phyloP scores from a whole-genome alignment of 1,140 invertebrate genomes.

The Macrocentrus cingulum region DNA sequence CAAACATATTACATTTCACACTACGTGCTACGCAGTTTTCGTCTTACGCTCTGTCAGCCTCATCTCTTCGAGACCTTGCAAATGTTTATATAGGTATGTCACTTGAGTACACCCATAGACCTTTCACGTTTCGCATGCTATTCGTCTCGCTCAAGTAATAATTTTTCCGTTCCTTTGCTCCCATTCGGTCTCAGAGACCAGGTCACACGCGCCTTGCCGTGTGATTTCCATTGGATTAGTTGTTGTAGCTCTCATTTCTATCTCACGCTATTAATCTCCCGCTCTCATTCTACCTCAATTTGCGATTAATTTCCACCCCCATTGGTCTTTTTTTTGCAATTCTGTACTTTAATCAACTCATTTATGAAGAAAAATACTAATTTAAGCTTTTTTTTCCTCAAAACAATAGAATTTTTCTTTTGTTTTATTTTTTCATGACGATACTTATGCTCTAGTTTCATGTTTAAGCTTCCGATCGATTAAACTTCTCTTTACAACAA shows the following conservation, averaged over 20 bases:
- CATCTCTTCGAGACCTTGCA: no score
- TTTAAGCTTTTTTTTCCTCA: conserved; percentile 27
- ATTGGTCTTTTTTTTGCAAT: background rate
- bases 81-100: no score
- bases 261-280: conserved; percentile 17
- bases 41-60: background rate
- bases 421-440: no score
- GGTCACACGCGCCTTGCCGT: conserved; percentile 12
- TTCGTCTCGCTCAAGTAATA: background rate
- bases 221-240: conserved; percentile 18
- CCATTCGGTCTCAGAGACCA: background rate
- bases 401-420: background rate
- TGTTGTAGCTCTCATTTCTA: background rate
- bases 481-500: no score
- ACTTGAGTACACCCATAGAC: no score
- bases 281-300: conserved; percentile 14
- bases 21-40: conserved; percentile 36
- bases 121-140: background rate
- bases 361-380: no score
- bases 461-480: no score
- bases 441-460: no score
- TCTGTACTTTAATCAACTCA: conserved; percentile 1
- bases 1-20: conserved; percentile 44
- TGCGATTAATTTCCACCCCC: background rate
- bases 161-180: no score